Conservation (phyloP, 2,797 vertebrate genomes). For the Pantherophis vulpinus region DNA sequence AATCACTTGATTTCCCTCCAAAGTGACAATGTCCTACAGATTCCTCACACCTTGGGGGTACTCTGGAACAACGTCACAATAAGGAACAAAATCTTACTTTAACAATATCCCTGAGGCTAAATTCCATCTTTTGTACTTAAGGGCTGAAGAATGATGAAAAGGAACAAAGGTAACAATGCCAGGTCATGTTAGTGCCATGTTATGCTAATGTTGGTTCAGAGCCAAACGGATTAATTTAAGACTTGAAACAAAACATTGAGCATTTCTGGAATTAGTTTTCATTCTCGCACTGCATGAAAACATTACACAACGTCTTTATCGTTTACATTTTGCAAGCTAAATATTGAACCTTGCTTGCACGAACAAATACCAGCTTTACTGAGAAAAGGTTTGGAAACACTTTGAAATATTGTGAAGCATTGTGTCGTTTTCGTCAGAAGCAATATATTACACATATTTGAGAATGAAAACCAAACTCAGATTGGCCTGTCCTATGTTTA, state of each 20-base stretch:
- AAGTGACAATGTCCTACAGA: neutral
- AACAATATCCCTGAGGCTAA: neutral
- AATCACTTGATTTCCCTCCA: neutral
- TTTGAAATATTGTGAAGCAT: neutral
- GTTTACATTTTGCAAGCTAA: neutral
- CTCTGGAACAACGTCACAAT: neutral
- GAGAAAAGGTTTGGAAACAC: neutral
- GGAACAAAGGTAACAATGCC: neutral
- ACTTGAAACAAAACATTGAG: neutral
- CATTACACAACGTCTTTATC: neutral
- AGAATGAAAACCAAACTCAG: slow-evolving; percentile 29
- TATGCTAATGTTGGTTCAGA: neutral
- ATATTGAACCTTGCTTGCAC: neutral
- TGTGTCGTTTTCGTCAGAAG: neutral
- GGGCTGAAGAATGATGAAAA: neutral
- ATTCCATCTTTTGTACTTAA: neutral
- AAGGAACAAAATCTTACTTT: neutral
- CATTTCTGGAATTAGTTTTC: neutral
- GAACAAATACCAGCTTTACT: neutral
- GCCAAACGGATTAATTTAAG: neutral
- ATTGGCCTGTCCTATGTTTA: slow-evolving; percentile 6
- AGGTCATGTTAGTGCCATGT: neutral
- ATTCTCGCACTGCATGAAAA: neutral
- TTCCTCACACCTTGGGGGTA: neutral
- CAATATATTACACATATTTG: slow-evolving; percentile 4